phyloP scores from a whole-genome alignment of 2,113 vertebrate species.

The Bos taurus region DNA sequence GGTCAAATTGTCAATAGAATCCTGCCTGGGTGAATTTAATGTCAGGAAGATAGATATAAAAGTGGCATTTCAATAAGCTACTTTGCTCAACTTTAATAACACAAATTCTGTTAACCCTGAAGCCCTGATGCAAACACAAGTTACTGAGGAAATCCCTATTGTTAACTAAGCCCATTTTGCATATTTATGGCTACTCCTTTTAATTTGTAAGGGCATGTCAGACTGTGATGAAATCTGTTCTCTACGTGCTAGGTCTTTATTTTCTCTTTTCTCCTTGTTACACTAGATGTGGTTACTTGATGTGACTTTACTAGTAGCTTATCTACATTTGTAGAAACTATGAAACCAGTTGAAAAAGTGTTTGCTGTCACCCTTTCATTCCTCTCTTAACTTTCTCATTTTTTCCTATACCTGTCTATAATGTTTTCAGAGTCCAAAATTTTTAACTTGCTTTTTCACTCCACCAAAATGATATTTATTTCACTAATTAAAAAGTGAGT shows the following conservation, averaged over 20 bases:
- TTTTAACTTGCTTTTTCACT: not conserved
- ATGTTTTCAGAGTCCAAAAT: not conserved
- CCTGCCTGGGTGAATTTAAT: constrained; percentile 29
- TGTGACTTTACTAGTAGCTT: not conserved
- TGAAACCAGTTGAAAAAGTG: not conserved
- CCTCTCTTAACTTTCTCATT: not conserved
- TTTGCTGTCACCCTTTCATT: not conserved
- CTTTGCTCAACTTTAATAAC: constrained; percentile 54
- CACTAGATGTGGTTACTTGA: not conserved
- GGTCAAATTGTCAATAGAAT: constrained; percentile 41
- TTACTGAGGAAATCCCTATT: constrained; percentile 34
- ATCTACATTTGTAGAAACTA: not conserved
- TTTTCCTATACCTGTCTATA: not conserved
- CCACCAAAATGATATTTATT: not conserved
- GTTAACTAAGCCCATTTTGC: constrained; percentile 50
- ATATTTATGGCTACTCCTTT: constrained; percentile 40
- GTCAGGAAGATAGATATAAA: constrained; percentile 20
- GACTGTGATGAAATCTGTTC: not conserved
- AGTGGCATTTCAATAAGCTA: constrained; percentile 55
- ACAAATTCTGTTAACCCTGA: constrained; percentile 53
- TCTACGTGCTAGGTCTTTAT: not conserved
- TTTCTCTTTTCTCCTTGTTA: not conserved
- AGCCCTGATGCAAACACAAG: constrained; percentile 51
- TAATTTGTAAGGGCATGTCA: constrained; percentile 13
- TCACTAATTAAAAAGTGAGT: not conserved